Evolutionary conservation across 1,140 invertebrate genomes (phyloP).

Genomic region (Phymastichus coffea): DNA sequence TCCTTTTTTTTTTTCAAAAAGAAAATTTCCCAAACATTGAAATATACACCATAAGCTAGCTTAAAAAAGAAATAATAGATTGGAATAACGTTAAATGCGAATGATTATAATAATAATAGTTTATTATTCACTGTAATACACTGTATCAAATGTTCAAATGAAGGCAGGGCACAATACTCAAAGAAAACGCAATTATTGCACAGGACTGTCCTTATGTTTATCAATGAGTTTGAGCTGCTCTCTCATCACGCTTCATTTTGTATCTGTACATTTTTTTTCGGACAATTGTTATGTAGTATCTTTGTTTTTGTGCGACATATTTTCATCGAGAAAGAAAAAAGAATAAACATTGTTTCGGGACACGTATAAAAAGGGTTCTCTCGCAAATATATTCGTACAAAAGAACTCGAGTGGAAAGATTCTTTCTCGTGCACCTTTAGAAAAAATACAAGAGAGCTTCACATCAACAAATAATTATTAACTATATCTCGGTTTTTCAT

Average conservation of each 20-base stretch:
- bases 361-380: too few relatives aligned
- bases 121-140: slow-evolving; percentile 30
- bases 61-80: too few relatives aligned
- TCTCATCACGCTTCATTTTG: neutral
- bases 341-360: too few relatives aligned
- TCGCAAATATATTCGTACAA: too few relatives aligned
- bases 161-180: slow-evolving; percentile 26
- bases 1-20: too few relatives aligned
- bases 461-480: slow-evolving; percentile 19
- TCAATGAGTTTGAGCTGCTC: neutral
- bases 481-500: neutral
- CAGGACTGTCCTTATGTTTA: slow-evolving; percentile 18
- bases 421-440: slow-evolving; percentile 1
- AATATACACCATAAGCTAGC: too few relatives aligned
- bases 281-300: neutral
- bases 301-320: neutral
- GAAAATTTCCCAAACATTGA: too few relatives aligned
- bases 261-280: slow-evolving; percentile 4
- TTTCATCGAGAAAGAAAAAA: neutral
- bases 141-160: slow-evolving; percentile 29
- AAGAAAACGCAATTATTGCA: slow-evolving; percentile 29
- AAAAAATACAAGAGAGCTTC: slow-evolving; percentile 21
- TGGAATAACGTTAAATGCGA: too few relatives aligned
- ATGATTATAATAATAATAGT: slow-evolving; percentile 27
- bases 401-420: too few relatives aligned